Conservation (phyloP, 2,888 invertebrate species). For the Maniola hyperantus region DNA sequence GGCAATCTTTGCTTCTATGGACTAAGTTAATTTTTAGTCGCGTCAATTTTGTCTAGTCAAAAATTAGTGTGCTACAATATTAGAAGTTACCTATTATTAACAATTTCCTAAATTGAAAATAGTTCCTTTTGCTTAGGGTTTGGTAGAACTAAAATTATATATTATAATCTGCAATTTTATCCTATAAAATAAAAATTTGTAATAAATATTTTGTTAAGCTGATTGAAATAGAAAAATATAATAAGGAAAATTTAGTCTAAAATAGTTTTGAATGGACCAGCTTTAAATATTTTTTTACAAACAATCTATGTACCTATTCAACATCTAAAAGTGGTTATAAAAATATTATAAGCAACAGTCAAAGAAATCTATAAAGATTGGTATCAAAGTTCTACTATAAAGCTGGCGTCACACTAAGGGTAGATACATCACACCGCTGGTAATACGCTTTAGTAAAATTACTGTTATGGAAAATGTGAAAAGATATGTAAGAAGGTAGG, state of each 20-base stretch:
- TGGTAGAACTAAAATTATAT: not conserved
- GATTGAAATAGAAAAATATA: conserved; percentile 11
- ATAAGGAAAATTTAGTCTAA: conserved; percentile 19
- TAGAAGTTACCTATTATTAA: not conserved
- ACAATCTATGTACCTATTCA: conserved; percentile 56
- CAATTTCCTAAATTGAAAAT: not conserved
- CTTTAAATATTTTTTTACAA: conserved; percentile 34
- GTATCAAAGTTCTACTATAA: conserved; percentile 59
- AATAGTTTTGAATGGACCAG: conserved; percentile 33
- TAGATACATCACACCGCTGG: conserved; percentile 29
- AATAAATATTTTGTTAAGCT: conserved; percentile 2
- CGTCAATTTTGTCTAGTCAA: not conserved
- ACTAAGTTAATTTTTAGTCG: not conserved
- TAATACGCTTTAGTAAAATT: conserved; percentile 44
- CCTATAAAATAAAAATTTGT: not conserved
- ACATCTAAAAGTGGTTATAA: conserved; percentile 58
- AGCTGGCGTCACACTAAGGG: conserved; percentile 43
- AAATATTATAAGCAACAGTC: conserved; percentile 54
- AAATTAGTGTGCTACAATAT: not conserved
- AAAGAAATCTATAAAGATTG: conserved; percentile 51
- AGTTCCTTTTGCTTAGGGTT: not conserved
- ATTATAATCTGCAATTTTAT: not conserved
- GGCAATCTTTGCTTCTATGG: not conserved
- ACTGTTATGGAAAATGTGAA: conserved; percentile 40
- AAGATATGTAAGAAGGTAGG: conserved; percentile 5